Base-by-base conservation (phyloP, 2,797 vertebrate species). In the Meriones psammophilus region DNA sequence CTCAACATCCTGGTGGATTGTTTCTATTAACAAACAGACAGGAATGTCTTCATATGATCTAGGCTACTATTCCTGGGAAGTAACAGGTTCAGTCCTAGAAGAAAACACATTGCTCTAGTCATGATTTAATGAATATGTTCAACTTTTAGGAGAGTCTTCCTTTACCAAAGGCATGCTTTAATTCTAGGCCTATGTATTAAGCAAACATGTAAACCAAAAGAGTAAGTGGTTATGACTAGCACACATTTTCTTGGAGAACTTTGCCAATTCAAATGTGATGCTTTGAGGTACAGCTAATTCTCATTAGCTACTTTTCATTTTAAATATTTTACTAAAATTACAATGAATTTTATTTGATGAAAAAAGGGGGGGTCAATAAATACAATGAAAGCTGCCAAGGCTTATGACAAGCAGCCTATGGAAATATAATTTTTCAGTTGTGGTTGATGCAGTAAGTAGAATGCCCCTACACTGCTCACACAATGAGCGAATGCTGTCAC, bases 1-100 rank as follows among this genome's bases (percentile, higher is more conserved):
- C 56, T 81, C 92, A 98, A 85, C 69, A 98, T 98, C 97, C 95
- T 98, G 97, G 98, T 94, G 94, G 97, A 98, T 98, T 97, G 94
- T 68, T 97, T 97, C 96, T 97, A 98, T 98, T 98, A 98, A 94
- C 58, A 97, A 96, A 95, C 56, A 94, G 97, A 69, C 68, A 88
- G 83, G 93, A 96, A 97, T 30, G 76, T 96, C 42, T 92, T 77
- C 58, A 54, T 24, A 39, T 91, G 42, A 89, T 98, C 83, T 88
- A 24, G 60, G 89, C 88, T 95, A 97, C 73, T 95, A 42, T 97
- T 97, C 94, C 97, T 97, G 97, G 96, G 98, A 98, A 73, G 76
- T 86, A 98, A 97, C 94, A 92, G 92, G 88, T 97, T 98, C 96
- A 95, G 58, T 91, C 85, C 98, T 98, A 98, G 96, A 97, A 91